Evolutionary conservation across 2,888 invertebrate genomes (phyloP), one percentile per base, ranked within the genome.

Genomic region (Nomada lathburiana): DNA sequence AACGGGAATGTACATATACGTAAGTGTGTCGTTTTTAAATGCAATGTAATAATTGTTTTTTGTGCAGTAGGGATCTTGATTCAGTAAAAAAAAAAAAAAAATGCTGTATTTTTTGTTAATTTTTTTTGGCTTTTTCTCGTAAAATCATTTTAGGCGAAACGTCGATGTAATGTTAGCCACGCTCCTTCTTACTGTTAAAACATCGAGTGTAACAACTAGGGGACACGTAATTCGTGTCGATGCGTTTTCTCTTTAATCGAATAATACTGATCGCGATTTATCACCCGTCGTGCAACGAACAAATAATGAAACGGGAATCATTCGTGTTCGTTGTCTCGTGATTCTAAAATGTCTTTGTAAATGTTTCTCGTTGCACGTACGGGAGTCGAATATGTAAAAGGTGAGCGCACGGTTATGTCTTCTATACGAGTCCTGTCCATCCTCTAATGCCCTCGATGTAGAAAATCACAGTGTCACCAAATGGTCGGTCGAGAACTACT

Each of bases 221-320:
- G 77, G 77, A 77, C 63, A 53, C 26, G 77, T 82, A 78, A 59
- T 47, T 57, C 18, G 44, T 20, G 59, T 55, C 62, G 57, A 59
- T 63, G 72, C 67, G 57, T 64, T 60, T 36, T 36, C 63, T 53
- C 57, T 76, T 69, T 52, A 76, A 50, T 82, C 71, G 72, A 76
- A 73, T 82, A 82, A 84, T 84, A 84, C 83, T 83, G 83, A 75
- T 75, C 36, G 69, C 53, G 64, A 77, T 70, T 5, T 23, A 55
- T 44, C 67, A 76, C 78, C 69, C 16, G 16, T 26, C 72, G 62
- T 55, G 20, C 76, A 74, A 76, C 55, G 44, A 29, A 59, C 26
- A 20, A 55, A 36, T 26, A 57, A 10, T 36, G 47, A 42, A 68
- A 68, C 44, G 16, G 63, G 60, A 50, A 50, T 60, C 50, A 29